Base-by-base conservation (phyloP, 2,113 vertebrate species). In the Microcebus tavaratra region DNA sequence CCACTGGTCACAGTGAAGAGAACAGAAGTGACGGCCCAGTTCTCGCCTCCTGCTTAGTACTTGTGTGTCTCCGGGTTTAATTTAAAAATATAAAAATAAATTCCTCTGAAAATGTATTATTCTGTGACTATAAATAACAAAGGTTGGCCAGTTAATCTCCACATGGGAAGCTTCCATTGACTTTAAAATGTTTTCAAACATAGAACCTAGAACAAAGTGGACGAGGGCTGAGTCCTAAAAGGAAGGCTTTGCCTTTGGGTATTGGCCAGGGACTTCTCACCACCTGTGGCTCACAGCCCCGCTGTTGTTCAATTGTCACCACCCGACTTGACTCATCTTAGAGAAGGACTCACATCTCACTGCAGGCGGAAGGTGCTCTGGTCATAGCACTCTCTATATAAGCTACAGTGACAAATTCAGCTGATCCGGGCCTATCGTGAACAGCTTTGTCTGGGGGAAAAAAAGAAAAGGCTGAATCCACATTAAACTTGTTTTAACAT, bases 61-160 rank as follows among this genome's bases (percentile, higher is more conserved):
- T 6, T 10, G 18, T 63, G 59, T 34, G 81, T 81, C 65, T 95
- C 65, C 82, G 61, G n/a, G 63, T 65, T 79, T 92, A 88, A 95
- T 55, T 90, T 91, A 13, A 91, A 96, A 89, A n/a, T 18, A 59
- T 0, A 76, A 93, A 86, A 94, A 48, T 70, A 90, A 84, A 78
- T 15, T 92, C 59, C 21, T 42, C 91, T 23, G 5, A 87, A 94
- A 95, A 68, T 36, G 0, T 70, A 31, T 68, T 65, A 15, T 50
- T 57, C n/a, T 86, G 10, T 65, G 65, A 59, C n/a, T 65, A 17
- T 57, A 53, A 81, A 70, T 39, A 75, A 94, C n/a, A 48, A n/a
- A 61, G 8, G 29, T 36, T 42, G 68, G 21, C 25, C 14, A 87
- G 53, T 92, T 53, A 67, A 59, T 73, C 8, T 57, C 59, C 15